Percentiles rank a stretch among this genome's conserved stretches.
Conservation (phyloP, 2,797 vertebrate species). For the Pangasius krempfi region DNA sequence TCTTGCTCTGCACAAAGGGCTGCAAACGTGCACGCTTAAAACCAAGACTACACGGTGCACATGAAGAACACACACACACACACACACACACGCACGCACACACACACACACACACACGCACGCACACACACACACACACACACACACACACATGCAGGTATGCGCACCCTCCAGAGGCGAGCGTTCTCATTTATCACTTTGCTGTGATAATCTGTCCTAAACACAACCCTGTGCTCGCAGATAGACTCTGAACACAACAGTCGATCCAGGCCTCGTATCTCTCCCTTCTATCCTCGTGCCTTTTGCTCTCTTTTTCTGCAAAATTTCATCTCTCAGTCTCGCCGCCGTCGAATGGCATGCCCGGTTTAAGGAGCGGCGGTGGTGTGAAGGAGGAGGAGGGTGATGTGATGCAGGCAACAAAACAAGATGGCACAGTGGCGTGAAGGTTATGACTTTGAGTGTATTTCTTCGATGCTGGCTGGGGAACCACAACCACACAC, state of each 20-base stretch:
- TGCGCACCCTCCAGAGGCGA: conserved; percentile 45
- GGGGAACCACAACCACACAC: conserved; percentile 27
- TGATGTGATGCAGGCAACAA: conserved; percentile 27
- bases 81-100: background rate
- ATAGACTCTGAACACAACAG: conserved; percentile 59
- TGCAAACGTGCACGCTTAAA: conserved; percentile 28
- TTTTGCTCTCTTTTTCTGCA: background rate
- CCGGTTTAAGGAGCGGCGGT: conserved; percentile 23
- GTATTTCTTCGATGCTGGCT: conserved; percentile 25
- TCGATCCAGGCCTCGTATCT: conserved; percentile 46
- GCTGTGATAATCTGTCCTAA: conserved; percentile 64
- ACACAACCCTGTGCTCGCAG: conserved; percentile 61
- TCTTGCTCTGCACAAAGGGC: conserved; percentile 54
- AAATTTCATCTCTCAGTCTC: background rate
- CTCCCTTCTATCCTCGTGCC: background rate
- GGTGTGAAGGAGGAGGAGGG: conserved; percentile 30
- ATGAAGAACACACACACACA: conserved; percentile 23
- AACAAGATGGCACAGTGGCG: conserved; percentile 52
- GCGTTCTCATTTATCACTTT: conserved; percentile 60
- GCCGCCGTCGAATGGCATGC: conserved; percentile 36
- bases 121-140: background rate
- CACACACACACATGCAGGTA: background rate
- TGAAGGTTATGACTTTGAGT: conserved; percentile 62
- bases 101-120: conserved; percentile 8
- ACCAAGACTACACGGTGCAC: conserved; percentile 28